These are phyloP conservation scores for Nestor notabilis DNA, from an alignment of 2,113 vertebrate species.

Conservation along the genomic window DNA sequence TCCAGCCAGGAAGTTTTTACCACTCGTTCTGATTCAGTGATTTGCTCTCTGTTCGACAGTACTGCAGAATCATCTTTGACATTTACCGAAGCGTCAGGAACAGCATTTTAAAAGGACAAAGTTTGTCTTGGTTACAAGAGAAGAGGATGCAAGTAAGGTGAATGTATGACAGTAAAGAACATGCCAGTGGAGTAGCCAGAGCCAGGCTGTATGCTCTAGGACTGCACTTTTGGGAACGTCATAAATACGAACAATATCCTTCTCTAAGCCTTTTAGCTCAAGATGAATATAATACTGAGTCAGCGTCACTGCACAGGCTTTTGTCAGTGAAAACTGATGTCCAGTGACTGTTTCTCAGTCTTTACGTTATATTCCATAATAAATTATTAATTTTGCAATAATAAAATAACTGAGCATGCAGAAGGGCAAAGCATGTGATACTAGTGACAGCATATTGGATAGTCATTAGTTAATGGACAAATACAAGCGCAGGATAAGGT, in stretches of 20 bases:
- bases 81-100: rapidly evolving
- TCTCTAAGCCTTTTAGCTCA: not conserved
- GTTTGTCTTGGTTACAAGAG: not conserved
- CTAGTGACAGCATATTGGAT: not conserved
- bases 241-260: not conserved
- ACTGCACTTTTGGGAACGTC: not conserved
- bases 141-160: not conserved
- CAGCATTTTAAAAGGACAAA: not conserved
- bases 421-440: not conserved
- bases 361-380: not conserved
- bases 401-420: not conserved
- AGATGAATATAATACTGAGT: not conserved
- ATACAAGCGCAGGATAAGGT: not conserved
- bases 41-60: not conserved
- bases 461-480: constrained; percentile 24
- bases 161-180: not conserved
- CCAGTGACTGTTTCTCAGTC: not conserved
- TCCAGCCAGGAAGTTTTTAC: constrained; percentile 45
- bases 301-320: not conserved
- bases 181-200: rapidly evolving
- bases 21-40: not conserved
- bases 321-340: not conserved
- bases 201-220: not conserved
- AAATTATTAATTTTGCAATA: constrained; percentile 15
- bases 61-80: not conserved